Evolutionary conservation across 2,888 invertebrate species (phyloP).

Genomic region (Rutpela maculata): DNA sequence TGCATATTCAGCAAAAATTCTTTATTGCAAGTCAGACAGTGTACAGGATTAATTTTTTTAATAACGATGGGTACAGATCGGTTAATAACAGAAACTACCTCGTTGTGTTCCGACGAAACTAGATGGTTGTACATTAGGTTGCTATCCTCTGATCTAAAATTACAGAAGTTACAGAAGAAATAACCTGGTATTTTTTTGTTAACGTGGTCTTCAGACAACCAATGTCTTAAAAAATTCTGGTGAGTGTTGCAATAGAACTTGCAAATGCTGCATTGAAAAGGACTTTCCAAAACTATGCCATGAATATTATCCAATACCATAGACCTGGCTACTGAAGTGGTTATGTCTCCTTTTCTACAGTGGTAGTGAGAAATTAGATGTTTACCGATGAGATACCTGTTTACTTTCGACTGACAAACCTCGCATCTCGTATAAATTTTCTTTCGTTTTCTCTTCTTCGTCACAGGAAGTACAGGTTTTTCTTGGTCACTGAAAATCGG

Average conservation of each 20-base stretch:
- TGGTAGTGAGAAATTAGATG: conserved; percentile 92
- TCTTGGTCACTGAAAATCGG: conserved; percentile 52
- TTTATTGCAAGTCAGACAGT: conserved; percentile 81
- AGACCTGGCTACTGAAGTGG: conserved; percentile 76
- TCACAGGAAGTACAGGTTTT: conserved; percentile 62
- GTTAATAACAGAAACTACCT: conserved; percentile 85
- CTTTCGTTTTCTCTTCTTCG: conserved; percentile 74
- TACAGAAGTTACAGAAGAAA: conserved; percentile 85
- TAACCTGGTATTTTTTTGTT: conserved; percentile 76
- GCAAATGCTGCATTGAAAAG: conserved; percentile 90
- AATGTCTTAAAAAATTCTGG: conserved; percentile 83
- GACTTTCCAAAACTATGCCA: conserved; percentile 86
- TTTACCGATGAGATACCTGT: conserved; percentile 84
- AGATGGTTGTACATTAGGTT: conserved; percentile 83
- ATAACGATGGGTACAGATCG: conserved; percentile 88
- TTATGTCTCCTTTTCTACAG: conserved; percentile 82
- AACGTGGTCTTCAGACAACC: conserved; percentile 81
- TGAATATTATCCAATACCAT: conserved; percentile 86
- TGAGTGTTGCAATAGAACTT: conserved; percentile 89
- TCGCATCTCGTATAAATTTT: conserved; percentile 81
- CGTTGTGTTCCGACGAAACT: conserved; percentile 80
- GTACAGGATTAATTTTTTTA: conserved; percentile 79
- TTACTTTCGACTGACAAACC: conserved; percentile 83
- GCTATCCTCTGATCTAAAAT: conserved; percentile 80
- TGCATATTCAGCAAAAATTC: conserved; percentile 86